These are phyloP conservation scores for Eulemur rubriventer DNA, from an alignment of 2,797 vertebrate genomes.

Conservation along the genomic window DNA sequence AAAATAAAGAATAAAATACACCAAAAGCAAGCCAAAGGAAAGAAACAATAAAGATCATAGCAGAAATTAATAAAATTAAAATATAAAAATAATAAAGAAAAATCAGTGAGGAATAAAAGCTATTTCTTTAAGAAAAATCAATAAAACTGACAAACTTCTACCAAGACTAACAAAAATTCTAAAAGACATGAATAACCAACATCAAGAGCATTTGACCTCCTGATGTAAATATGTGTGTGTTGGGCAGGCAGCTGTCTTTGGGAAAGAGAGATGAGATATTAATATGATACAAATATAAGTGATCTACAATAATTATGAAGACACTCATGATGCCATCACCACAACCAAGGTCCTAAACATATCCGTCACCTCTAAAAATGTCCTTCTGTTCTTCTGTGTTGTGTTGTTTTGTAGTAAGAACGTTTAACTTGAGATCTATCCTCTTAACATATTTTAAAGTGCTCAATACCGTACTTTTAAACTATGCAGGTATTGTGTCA, in stretches of 20 bases:
- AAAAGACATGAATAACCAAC: not conserved
- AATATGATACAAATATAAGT: not conserved
- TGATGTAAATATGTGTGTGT: not conserved
- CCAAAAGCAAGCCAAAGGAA: not conserved
- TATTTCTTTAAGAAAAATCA: not conserved
- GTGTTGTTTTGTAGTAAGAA: not conserved
- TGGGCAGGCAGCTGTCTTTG: not conserved
- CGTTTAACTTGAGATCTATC: not conserved
- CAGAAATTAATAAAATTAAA: not conserved
- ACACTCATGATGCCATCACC: not conserved
- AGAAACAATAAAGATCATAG: not conserved
- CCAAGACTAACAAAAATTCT: not conserved
- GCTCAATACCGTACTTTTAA: not conserved
- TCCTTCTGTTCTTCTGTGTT: not conserved
- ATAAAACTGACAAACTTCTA: not conserved
- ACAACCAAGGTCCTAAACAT: not conserved
- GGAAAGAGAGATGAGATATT: not conserved
- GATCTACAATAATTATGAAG: not conserved
- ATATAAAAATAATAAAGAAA: not conserved
- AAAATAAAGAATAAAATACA: not conserved
- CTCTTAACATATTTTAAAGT: not conserved
- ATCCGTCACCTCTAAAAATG: not conserved
- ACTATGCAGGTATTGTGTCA: not conserved
- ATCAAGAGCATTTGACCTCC: not conserved
- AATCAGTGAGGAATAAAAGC: not conserved